These are phyloP conservation scores for Picathartes gymnocephalus DNA, from an alignment of 2,113 vertebrate species.

Conservation along the genomic window DNA sequence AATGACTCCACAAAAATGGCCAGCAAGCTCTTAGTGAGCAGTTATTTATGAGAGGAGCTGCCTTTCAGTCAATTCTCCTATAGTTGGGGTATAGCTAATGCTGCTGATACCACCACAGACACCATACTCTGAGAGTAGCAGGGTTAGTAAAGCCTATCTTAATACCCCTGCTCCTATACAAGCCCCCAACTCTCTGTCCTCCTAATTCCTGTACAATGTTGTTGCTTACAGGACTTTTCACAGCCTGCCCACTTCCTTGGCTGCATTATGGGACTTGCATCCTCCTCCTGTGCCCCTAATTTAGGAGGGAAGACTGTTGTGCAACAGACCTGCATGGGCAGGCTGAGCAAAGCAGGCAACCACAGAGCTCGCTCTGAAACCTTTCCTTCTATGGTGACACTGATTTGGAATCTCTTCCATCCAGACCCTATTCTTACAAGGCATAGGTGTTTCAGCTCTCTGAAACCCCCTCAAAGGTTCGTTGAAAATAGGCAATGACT, in stretches of 20 bases:
- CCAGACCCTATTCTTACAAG: neutral
- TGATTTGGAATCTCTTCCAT: neutral
- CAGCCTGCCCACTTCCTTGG: neutral
- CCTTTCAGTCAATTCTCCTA: neutral
- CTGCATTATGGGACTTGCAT: neutral
- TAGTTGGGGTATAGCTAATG: neutral
- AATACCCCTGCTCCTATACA: neutral
- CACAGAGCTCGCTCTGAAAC: neutral
- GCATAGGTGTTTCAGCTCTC: neutral
- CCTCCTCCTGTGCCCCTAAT: neutral
- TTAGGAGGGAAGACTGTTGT: neutral
- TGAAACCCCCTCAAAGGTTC: neutral
- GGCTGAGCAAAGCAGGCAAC: neutral
- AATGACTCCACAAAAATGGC: neutral
- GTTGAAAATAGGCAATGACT: neutral
- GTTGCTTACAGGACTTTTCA: neutral
- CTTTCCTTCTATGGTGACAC: neutral
- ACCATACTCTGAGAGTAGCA: neutral
- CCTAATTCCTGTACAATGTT: neutral
- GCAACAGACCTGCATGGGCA: neutral
- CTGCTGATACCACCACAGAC: neutral
- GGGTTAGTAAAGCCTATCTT: neutral
- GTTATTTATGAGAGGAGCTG: neutral
- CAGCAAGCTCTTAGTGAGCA: neutral
- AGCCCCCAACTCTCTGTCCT: neutral